These are phyloP conservation scores for Bungarus multicinctus DNA, from an alignment of 2,113 vertebrate genomes.

Conservation along the genomic window DNA sequence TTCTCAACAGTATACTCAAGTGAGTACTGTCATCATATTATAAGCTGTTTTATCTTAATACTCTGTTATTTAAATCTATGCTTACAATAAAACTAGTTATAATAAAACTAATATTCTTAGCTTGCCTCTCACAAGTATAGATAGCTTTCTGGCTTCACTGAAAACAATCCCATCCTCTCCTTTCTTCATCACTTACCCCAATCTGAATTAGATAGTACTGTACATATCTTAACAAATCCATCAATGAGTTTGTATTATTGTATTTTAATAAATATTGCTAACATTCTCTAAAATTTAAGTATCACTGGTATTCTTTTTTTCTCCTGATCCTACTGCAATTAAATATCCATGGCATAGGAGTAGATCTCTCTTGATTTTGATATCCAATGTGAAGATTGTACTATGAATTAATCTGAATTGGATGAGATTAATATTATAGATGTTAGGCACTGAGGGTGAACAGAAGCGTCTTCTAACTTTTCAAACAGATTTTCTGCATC, in stretches of 20 bases:
- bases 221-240: background rate
- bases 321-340: background rate
- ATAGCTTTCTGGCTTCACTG: background rate
- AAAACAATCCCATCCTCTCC: background rate
- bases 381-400: no score
- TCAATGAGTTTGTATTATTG: background rate
- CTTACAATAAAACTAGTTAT: conserved; percentile 28
- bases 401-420: background rate
- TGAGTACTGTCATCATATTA: conserved; percentile 33
- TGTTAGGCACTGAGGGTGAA: background rate
- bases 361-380: background rate
- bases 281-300: background rate
- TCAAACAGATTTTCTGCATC: background rate
- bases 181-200: background rate
- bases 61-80: conserved; percentile 5
- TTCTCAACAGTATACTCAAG: conserved; percentile 18
- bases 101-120: conserved; percentile 20
- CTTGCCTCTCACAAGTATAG: background rate
- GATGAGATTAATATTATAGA: background rate
- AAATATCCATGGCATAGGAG: background rate
- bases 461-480: background rate
- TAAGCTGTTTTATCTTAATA: conserved; percentile 33
- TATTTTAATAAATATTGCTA: background rate
- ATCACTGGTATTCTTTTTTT: background rate
- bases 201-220: background rate